These are phyloP conservation scores for Chrysochloris asiatica DNA, from an alignment of 2,113 vertebrate species.

Conservation along the genomic window DNA sequence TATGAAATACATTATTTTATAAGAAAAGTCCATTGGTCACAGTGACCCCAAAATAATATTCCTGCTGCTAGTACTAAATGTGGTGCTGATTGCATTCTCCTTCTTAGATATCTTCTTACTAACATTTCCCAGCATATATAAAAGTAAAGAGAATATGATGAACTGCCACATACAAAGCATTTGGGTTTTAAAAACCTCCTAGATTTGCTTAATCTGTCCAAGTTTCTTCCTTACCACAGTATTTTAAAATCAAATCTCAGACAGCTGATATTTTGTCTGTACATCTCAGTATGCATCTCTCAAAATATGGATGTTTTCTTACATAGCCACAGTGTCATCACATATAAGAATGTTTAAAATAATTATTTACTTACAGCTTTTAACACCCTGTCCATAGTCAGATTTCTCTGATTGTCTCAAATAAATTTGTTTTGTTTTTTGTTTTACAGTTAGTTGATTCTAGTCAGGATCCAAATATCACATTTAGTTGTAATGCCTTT, in stretches of 20 bases:
- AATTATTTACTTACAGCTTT: conserved; percentile 10
- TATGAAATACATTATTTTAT: conserved; percentile 48
- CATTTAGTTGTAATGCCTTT: neutral
- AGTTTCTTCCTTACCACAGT: conserved; percentile 11
- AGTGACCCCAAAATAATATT: neutral
- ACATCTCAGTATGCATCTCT: neutral
- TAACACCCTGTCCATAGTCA: neutral
- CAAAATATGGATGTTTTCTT: conserved; percentile 48
- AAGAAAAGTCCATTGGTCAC: conserved; percentile 2
- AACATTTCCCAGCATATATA: neutral
- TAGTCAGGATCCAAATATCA: conserved; percentile 27
- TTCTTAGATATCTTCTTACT: conserved; percentile 39
- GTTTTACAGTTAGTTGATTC: conserved; percentile 36
- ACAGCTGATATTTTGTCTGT: neutral
- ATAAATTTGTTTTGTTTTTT: conserved; percentile 29
- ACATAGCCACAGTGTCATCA: neutral
- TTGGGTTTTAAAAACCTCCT: conserved; percentile 30
- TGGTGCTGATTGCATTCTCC: conserved; percentile 20
- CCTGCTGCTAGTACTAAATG: neutral
- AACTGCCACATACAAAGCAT: neutral
- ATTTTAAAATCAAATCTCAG: conserved; percentile 28
- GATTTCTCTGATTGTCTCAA: conserved; percentile 33
- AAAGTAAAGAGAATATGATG: neutral
- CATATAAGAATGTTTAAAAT: conserved; percentile 39
- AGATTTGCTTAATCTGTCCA: neutral